These are phyloP conservation scores for Listronotus oregonensis DNA, from an alignment of 1,140 invertebrate genomes.

Conservation along the genomic window DNA sequence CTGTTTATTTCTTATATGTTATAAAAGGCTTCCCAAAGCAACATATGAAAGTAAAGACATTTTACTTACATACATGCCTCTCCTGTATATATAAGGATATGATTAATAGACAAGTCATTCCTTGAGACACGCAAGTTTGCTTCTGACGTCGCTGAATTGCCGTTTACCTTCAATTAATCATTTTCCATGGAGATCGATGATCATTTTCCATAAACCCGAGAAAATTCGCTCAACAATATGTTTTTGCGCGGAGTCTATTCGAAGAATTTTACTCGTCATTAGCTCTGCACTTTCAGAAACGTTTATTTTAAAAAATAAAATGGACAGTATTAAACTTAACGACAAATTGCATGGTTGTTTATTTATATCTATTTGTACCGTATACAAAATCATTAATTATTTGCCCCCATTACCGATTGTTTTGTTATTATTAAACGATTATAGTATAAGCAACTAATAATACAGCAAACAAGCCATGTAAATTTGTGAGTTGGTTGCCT, in stretches of 20 bases:
- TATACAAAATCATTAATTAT: too few relatives aligned
- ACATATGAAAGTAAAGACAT: background rate
- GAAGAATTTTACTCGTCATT: slow-evolving; percentile 25
- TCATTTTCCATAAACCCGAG: slow-evolving; percentile 20
- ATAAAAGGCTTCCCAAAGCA: too few relatives aligned
- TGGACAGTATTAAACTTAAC: too few relatives aligned
- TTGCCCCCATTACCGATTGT: too few relatives aligned
- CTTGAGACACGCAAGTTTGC: slow-evolving; percentile 42
- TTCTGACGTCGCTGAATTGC: slow-evolving; percentile 43
- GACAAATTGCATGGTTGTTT: too few relatives aligned
- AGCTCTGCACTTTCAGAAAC: slow-evolving; percentile 14
- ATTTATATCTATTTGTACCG: too few relatives aligned
- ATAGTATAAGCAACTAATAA: too few relatives aligned
- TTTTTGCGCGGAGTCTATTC: slow-evolving; percentile 17
- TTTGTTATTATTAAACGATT: too few relatives aligned
- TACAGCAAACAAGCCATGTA: too few relatives aligned
- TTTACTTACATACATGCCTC: background rate
- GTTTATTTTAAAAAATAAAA: too few relatives aligned
- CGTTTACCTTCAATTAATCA: slow-evolving; percentile 45
- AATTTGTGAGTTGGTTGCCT: too few relatives aligned
- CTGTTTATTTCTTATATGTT: too few relatives aligned
- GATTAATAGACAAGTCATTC: slow-evolving; percentile 40
- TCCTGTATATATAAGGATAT: slow-evolving; percentile 12
- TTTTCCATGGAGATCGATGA: slow-evolving; percentile 25
- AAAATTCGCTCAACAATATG: slow-evolving; percentile 25